Evolutionary conservation across 2,888 invertebrate genomes (phyloP).

Genomic region (Oligia latruncula): DNA sequence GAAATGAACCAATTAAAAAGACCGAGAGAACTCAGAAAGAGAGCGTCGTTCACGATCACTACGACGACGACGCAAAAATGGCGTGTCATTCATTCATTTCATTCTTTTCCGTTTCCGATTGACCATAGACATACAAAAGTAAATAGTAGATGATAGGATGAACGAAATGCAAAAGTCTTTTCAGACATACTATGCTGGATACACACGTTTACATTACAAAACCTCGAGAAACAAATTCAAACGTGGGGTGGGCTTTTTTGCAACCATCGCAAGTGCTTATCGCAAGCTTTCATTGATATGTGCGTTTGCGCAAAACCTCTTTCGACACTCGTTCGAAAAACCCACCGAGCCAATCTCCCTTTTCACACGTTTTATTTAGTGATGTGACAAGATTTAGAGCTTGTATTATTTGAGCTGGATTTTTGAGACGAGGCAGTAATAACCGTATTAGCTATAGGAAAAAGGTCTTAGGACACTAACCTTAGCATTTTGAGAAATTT

Average conservation of each 20-base stretch:
- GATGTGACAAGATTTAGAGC: no score
- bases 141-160: background rate
- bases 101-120: constrained; percentile 47
- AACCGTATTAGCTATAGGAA: no score
- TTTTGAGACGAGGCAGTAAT: no score
- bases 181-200: background rate
- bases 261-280: background rate
- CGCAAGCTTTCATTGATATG: background rate
- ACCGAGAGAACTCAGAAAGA: constrained; percentile 29
- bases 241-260: background rate
- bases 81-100: constrained; percentile 9
- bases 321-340: background rate
- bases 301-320: background rate
- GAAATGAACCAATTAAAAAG: constrained; percentile 47
- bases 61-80: constrained; percentile 32
- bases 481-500: no score
- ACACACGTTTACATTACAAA: background rate
- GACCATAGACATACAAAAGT: constrained; percentile 5
- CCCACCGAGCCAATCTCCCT: background rate
- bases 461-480: no score
- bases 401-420: no score
- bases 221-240: background rate
- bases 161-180: background rate
- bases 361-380: background rate
- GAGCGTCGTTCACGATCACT: constrained; percentile 13